phyloP scores from a whole-genome alignment of 2,797 vertebrate species.

The Furcifer pardalis region DNA sequence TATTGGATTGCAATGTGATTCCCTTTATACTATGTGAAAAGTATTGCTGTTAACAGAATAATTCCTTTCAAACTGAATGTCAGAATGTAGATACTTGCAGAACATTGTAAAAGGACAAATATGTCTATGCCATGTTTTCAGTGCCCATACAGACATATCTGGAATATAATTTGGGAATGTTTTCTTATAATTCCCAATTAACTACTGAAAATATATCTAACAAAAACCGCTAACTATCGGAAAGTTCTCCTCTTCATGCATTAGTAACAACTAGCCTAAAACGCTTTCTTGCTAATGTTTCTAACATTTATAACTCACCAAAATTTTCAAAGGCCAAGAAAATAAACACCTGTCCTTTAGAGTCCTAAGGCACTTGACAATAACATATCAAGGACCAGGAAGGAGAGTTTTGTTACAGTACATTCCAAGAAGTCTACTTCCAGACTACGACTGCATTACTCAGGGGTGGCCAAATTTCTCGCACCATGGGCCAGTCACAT shows the following conservation, averaged over 20 bases:
- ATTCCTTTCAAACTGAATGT: not conserved
- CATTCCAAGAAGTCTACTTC: constrained; percentile 61
- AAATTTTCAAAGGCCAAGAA: not conserved
- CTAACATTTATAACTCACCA: not conserved
- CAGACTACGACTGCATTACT: constrained; percentile 29
- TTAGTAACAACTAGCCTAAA: not conserved
- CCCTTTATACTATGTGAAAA: not conserved
- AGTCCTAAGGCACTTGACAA: not conserved
- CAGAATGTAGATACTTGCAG: not conserved
- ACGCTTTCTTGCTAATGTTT: not conserved
- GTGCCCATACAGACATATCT: not conserved
- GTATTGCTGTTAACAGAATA: not conserved
- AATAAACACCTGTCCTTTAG: not conserved
- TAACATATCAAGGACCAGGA: not conserved
- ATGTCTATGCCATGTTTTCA: not conserved
- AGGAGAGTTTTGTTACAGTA: not conserved
- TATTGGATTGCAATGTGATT: not conserved
- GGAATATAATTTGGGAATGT: not conserved
- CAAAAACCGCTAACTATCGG: not conserved
- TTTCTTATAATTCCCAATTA: not conserved
- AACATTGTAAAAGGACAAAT: not conserved
- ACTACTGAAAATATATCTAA: not conserved
- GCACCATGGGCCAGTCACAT: no score
- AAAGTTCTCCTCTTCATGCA: not conserved
- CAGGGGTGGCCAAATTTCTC: no score